These are phyloP conservation scores for Pycnonotus jocosus DNA, from an alignment of 2,113 vertebrate genomes.

Conservation along the genomic window DNA sequence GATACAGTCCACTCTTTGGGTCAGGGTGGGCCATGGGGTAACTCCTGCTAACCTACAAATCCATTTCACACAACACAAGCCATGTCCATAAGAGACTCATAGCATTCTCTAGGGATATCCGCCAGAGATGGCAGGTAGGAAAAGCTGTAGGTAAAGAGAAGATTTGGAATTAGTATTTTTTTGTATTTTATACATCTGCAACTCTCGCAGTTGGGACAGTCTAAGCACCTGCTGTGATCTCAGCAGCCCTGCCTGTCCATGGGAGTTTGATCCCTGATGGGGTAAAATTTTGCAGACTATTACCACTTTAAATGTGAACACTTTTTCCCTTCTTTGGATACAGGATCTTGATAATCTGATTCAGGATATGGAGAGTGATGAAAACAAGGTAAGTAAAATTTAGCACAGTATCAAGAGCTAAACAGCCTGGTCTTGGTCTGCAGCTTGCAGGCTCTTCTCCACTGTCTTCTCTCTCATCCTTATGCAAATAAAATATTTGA, in stretches of 20 bases:
- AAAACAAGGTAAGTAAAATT: constrained; percentile 84
- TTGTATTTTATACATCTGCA: background rate
- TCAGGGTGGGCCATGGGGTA: background rate
- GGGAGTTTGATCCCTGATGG: background rate
- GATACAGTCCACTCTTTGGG: background rate
- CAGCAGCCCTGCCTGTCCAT: background rate
- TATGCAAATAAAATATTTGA: background rate
- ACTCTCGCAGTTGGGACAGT: rapidly evolving
- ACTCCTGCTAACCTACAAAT: background rate
- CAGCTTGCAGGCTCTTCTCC: background rate
- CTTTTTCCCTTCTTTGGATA: constrained; percentile 45
- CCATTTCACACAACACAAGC: background rate
- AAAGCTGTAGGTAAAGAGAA: background rate
- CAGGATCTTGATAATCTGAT: constrained; percentile 92
- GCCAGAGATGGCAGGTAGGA: background rate
- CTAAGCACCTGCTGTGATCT: background rate
- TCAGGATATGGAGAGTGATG: constrained; percentile 86
- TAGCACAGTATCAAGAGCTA: background rate
- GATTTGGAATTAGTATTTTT: background rate
- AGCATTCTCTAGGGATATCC: background rate
- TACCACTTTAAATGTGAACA: background rate
- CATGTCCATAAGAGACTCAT: background rate
- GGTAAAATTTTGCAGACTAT: background rate
- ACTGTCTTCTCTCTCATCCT: background rate
- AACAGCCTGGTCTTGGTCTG: background rate